Conservation (phyloP, 2,888 invertebrate genomes). For the Eremobia ochroleuca region DNA sequence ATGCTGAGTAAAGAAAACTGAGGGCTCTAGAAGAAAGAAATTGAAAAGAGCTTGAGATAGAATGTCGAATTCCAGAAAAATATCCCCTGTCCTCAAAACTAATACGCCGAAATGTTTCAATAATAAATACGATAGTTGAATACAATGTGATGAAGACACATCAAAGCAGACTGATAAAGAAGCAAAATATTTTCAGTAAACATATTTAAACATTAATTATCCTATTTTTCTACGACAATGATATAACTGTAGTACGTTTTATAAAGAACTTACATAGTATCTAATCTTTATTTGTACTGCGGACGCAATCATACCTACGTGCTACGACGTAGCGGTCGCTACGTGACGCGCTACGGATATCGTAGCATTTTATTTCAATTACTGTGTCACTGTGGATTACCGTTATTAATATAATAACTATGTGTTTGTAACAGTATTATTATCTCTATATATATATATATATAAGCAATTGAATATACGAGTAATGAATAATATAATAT, state of each 20-base stretch:
- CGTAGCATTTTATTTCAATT: constrained; percentile 64
- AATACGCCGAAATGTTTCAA: background rate
- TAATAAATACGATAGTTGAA: background rate
- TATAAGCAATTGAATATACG: constrained; percentile 31
- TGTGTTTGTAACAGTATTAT: constrained; percentile 20
- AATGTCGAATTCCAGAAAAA: background rate
- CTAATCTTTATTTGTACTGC: constrained; percentile 68
- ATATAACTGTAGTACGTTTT: constrained; percentile 20
- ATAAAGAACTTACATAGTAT: constrained; percentile 60
- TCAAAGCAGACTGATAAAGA: background rate
- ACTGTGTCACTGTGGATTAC: constrained; percentile 48
- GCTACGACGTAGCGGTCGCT: constrained; percentile 76
- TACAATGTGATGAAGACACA: background rate
- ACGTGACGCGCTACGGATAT: constrained; percentile 69
- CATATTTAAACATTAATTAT: background rate
- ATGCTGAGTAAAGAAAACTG: too few relatives aligned
- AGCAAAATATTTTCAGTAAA: background rate
- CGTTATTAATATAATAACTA: constrained; percentile 38
- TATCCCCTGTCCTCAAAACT: background rate
- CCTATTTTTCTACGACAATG: background rate
- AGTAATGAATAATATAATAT: constrained; percentile 47
- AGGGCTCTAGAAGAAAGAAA: background rate
- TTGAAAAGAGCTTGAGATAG: background rate
- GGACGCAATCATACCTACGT: constrained; percentile 70
- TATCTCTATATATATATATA: constrained; percentile 13